Evolutionary conservation across 2,797 vertebrate species (phyloP).

Genomic region (Pseudomugil tenellus): DNA sequence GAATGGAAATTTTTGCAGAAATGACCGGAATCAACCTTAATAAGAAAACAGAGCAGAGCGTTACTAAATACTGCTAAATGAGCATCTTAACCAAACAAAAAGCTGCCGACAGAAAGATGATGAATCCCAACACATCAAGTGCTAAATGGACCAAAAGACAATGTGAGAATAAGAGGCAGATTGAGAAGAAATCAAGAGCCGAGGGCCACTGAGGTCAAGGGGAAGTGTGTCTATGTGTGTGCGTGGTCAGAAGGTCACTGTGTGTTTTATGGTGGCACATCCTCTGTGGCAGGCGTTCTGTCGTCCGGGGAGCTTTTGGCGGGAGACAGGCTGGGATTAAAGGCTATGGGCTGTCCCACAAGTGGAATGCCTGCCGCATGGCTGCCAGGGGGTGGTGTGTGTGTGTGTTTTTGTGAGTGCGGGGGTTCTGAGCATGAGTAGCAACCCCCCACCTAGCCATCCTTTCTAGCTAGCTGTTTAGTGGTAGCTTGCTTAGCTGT

Average conservation of each 20-base stretch:
- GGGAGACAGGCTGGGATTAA: slow-evolving; percentile 87
- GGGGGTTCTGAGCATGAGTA: slow-evolving; percentile 37
- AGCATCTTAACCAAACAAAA: neutral
- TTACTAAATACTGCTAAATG: slow-evolving; percentile 16
- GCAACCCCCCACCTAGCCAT: slow-evolving; percentile 17
- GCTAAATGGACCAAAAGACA: slow-evolving; percentile 9
- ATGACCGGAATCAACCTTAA: slow-evolving; percentile 25
- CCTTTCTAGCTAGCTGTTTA: slow-evolving; percentile 30
- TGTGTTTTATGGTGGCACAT: slow-evolving; percentile 75
- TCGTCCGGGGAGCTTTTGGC: slow-evolving; percentile 83
- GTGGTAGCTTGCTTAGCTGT: slow-evolving; percentile 37
- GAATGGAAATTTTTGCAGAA: slow-evolving; percentile 14
- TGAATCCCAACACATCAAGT: slow-evolving; percentile 7
- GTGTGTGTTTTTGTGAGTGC: too few species aligned
- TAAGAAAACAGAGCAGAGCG: slow-evolving; percentile 26
- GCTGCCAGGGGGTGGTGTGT: slow-evolving; percentile 49
- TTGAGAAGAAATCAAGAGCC: slow-evolving; percentile 26
- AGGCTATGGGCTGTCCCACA: slow-evolving; percentile 83
- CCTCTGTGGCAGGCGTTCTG: slow-evolving; percentile 76
- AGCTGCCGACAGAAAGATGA: slow-evolving; percentile 5
- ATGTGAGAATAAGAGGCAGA: slow-evolving; percentile 11
- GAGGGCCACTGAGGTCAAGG: slow-evolving; percentile 34
- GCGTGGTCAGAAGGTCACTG: slow-evolving; percentile 51
- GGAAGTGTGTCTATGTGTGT: slow-evolving; percentile 34
- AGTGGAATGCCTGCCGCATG: slow-evolving; percentile 84